Conservation (phyloP, 2,113 vertebrate genomes). For the Rhinopithecus roxellana region DNA sequence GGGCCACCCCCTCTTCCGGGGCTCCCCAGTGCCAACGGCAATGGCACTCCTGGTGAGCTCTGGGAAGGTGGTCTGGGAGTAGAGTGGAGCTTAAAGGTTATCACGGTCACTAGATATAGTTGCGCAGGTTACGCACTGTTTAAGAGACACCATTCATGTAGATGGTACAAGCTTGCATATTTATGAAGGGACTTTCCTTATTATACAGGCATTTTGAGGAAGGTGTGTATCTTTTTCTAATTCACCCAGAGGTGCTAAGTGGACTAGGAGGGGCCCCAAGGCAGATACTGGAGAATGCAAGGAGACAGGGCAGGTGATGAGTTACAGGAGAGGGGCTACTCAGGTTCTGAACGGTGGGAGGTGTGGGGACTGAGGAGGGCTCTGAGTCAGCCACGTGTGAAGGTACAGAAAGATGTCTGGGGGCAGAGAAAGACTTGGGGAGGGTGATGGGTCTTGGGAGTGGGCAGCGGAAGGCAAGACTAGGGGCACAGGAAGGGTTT, state of each 20-base stretch:
- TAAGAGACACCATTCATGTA: fast-evolving
- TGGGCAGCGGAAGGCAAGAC: not conserved
- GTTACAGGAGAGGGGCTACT: not conserved
- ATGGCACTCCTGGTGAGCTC: conserved; percentile 66
- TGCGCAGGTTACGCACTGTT: not conserved
- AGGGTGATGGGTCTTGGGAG: not conserved
- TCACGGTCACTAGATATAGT: fast-evolving
- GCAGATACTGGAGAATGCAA: not conserved
- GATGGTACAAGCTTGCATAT: not conserved
- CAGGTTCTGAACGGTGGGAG: not conserved
- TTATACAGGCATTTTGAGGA: not conserved
- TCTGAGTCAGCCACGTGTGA: not conserved
- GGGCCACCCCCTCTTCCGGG: conserved; percentile 76
- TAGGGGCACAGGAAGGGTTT: not conserved
- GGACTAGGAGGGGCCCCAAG: no score
- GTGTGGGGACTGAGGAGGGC: fast-evolving
- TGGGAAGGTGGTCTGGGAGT: not conserved
- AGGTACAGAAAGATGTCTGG: not conserved
- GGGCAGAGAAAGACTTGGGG: not conserved
- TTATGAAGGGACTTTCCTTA: not conserved
- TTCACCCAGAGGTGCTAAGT: not conserved
- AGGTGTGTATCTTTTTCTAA: not conserved
- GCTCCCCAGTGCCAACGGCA: conserved; percentile 71
- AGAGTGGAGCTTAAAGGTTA: not conserved
- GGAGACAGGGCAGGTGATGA: not conserved